Conservation (phyloP, 2,113 vertebrate genomes). For the Ammospiza nelsoni region DNA sequence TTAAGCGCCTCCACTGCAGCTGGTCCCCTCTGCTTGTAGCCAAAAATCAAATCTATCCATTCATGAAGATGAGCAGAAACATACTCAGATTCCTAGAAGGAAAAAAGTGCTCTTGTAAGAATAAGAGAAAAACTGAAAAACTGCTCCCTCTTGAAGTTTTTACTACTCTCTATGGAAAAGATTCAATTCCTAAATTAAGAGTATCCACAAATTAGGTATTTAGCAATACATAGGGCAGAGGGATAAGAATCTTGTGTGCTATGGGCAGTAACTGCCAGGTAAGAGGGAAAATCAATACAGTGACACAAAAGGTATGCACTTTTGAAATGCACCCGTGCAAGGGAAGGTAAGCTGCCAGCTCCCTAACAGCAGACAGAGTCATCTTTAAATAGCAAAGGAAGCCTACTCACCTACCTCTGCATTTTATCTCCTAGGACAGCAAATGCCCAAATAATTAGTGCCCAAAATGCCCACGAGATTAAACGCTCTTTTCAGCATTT, state of each 20-base stretch:
- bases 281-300: not conserved
- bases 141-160: not conserved
- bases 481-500: not conserved
- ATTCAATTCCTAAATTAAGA: not conserved
- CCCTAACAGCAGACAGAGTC: not conserved
- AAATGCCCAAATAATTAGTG: not conserved
- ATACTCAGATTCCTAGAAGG: slow-evolving; percentile 89
- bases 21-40: slow-evolving; percentile 93
- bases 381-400: not conserved
- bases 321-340: not conserved
- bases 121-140: not conserved
- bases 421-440: not conserved
- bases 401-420: not conserved
- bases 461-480: not conserved
- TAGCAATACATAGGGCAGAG: not conserved
- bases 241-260: not conserved
- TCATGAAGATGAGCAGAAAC: slow-evolving; percentile 96
- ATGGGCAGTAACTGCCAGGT: not conserved
- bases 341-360: not conserved
- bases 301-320: not conserved
- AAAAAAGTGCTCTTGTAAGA: not conserved
- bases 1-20: slow-evolving; percentile 94
- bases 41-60: slow-evolving; percentile 98
- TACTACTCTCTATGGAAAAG: not conserved
- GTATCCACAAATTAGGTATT: not conserved